These are phyloP conservation scores for Nasonovia ribisnigri DNA, from an alignment of 2,888 invertebrate species.

Conservation along the genomic window DNA sequence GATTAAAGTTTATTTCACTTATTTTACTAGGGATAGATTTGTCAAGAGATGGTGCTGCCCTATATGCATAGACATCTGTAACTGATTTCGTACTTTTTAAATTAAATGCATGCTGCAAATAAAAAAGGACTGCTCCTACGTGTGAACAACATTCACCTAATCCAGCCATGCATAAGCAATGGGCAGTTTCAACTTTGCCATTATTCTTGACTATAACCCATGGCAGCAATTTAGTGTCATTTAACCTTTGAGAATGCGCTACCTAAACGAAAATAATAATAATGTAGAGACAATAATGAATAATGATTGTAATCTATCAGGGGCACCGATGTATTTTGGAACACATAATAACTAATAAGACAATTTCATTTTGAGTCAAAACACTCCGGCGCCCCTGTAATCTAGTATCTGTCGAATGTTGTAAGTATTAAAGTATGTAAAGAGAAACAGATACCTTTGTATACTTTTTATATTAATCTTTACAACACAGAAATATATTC, in stretches of 20 bases:
- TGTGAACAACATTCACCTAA: constrained; percentile 33
- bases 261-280: background rate
- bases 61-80: background rate
- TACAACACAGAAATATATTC: no score
- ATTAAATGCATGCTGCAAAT: background rate
- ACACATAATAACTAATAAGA: no score
- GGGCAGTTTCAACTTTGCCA: background rate
- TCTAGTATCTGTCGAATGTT: no score
- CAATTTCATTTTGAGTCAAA: no score
- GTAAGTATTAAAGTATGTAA: no score
- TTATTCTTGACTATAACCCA: background rate
- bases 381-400: no score
- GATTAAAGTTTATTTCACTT: background rate
- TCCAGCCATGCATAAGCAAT: background rate
- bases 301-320: background rate
- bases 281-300: constrained; percentile 2
- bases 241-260: constrained; percentile 16
- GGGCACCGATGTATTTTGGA: no score
- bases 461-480: no score
- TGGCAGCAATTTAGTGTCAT: constrained; percentile 7
- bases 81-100: background rate
- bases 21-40: background rate
- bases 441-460: no score
- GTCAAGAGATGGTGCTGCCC: background rate
- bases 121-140: constrained; percentile 9